phyloP scores from a whole-genome alignment of 2,113 vertebrate species.

The Rattus rattus region DNA sequence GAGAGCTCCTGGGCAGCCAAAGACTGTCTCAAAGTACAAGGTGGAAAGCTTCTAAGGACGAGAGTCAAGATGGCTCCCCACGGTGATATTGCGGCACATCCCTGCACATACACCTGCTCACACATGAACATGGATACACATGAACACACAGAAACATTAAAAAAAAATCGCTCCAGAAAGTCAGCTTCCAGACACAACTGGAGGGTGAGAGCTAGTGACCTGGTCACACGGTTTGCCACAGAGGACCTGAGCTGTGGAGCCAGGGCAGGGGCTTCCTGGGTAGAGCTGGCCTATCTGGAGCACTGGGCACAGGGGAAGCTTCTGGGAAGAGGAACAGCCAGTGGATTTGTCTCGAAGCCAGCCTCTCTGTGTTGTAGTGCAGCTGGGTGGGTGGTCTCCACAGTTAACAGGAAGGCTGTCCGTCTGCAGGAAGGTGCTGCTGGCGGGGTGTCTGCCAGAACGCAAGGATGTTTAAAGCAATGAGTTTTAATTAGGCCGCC shows the following conservation, averaged over 20 bases:
- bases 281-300: not conserved
- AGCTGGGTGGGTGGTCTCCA: not conserved
- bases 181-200: not conserved
- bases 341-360: not conserved
- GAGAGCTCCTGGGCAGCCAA: not conserved
- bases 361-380: not conserved
- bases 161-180: not conserved
- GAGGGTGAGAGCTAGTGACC: not conserved
- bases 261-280: fast-evolving
- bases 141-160: not conserved
- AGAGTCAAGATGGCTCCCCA: not conserved
- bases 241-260: not conserved
- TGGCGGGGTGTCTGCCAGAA: not conserved
- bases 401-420: not conserved
- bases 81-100: not conserved
- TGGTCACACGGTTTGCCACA: not conserved
- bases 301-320: not conserved
- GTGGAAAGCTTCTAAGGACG: not conserved
- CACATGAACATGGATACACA: not conserved
- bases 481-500: not conserved
- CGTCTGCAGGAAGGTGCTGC: not conserved
- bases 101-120: not conserved
- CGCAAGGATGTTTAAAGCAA: not conserved
- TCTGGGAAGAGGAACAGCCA: not conserved
- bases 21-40: not conserved